These are phyloP conservation scores for Yponomeuta malinellus DNA, from an alignment of 2,888 invertebrate genomes.

Conservation along the genomic window DNA sequence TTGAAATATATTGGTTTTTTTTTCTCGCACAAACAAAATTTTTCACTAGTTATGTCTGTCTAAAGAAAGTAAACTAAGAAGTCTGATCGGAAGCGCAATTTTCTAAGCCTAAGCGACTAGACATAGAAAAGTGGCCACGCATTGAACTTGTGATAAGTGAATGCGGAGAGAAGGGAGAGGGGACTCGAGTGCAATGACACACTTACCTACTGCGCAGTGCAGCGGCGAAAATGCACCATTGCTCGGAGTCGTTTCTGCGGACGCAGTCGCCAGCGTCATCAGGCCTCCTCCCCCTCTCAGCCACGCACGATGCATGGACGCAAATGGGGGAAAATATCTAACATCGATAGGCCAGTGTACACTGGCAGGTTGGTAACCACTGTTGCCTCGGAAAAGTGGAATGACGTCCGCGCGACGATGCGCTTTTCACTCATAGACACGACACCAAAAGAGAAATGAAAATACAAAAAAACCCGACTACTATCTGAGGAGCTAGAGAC, in stretches of 20 bases:
- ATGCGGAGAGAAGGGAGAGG: constrained; percentile 57
- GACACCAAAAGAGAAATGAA: constrained; percentile 61
- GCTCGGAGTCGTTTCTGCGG: constrained; percentile 50
- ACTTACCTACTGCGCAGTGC: constrained; percentile 71
- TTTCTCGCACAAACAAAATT: no score
- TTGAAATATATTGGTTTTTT: no score
- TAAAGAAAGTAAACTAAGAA: neutral
- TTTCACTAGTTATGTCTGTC: neutral
- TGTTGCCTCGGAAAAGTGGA: constrained; percentile 71
- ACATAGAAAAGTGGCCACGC: constrained; percentile 13
- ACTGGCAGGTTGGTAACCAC: constrained; percentile 51
- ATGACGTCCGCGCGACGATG: constrained; percentile 67
- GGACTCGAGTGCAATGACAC: constrained; percentile 71
- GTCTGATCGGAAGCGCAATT: neutral
- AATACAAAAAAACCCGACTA: constrained; percentile 31
- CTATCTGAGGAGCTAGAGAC: constrained; percentile 5
- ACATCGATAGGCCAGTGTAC: constrained; percentile 38
- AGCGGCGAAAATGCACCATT: constrained; percentile 31
- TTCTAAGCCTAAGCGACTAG: constrained; percentile 14
- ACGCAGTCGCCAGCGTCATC: constrained; percentile 43
- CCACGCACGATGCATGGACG: constrained; percentile 26
- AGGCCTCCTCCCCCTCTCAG: constrained; percentile 38
- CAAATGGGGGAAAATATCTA: constrained; percentile 26
- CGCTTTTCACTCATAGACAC: constrained; percentile 68
- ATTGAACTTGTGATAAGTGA: constrained; percentile 63